Evolutionary conservation across 2,797 vertebrate species (phyloP), one percentile per base, ranked within the genome.

Genomic region (Orientallactaga sibirica): DNA sequence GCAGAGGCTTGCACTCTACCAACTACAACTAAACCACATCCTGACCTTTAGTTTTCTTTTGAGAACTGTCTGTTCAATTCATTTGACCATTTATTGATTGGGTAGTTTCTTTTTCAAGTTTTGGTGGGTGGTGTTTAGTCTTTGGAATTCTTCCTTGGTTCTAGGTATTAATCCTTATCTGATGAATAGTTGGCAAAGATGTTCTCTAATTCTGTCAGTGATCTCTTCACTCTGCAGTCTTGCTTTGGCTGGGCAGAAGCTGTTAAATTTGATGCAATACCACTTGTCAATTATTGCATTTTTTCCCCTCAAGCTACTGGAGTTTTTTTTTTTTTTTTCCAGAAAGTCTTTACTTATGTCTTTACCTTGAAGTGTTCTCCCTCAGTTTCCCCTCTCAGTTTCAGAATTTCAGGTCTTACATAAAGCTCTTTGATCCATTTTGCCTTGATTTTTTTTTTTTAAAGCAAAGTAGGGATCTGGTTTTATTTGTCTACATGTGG

Each of bases 261-360:
- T 58, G 37, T 71, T 58, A 71, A 7, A 85, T 27, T 11, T 71
- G 22, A 85, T 15, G 33, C 1, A 18, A 3, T 25, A 66, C 10
- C 2, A 48, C 48, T 48, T 48, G 48, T 48, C 48, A 48, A 48
- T 48, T 48, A 7, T 48, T 48, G 48, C 48, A 58, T 22, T 58
- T 18, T 58, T 85, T 58, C 8, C 8, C 43, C 20, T 7, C 1
- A 14, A 71, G 43, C 14, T 25, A 22, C 37, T 3, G 29, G 64
- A 68, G 64, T 68, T 85, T 14, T 71, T 37, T 37, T 37, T 37
- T 37, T 37, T 37, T 37, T 37, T 37, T 58, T 10, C 5, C n/a
- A 58, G n/a, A 9, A 85, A 37, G 0, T 4, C 5, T 5, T 58
- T 0, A 3, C 1, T 20, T 58, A 25, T 9, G 24, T 22, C 48